Conservation (phyloP, 1,140 invertebrate species). For the Nomia melanderi region DNA sequence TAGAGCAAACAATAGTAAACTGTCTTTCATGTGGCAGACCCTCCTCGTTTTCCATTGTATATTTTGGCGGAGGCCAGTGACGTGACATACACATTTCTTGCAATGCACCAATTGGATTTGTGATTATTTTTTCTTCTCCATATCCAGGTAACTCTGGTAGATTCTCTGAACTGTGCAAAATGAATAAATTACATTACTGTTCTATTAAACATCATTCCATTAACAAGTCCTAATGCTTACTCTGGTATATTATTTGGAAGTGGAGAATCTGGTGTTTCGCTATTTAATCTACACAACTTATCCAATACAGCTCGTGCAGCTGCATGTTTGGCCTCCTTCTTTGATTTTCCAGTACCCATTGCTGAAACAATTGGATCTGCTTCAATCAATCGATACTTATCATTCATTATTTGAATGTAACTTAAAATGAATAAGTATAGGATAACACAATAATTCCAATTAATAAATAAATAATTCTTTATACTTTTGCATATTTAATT, state of each 20-base stretch:
- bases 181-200: neutral
- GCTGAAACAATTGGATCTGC: slow-evolving; percentile 83
- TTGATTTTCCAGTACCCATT: slow-evolving; percentile 94
- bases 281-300: slow-evolving; percentile 81
- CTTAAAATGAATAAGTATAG: neutral
- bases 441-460: neutral
- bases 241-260: slow-evolving; percentile 76
- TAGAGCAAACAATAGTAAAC: slow-evolving; percentile 95
- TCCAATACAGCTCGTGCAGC: slow-evolving; percentile 95
- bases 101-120: slow-evolving; percentile 97
- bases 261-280: slow-evolving; percentile 74
- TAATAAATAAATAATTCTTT: neutral
- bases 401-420: neutral
- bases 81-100: slow-evolving; percentile 98
- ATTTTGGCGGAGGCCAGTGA: slow-evolving; percentile 95
- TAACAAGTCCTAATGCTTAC: slow-evolving; percentile 67
- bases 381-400: slow-evolving; percentile 73
- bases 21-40: slow-evolving; percentile 95
- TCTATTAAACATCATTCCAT: neutral
- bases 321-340: slow-evolving; percentile 98
- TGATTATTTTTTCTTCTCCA: slow-evolving; percentile 86
- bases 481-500: neutral
- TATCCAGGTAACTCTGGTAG: slow-evolving; percentile 74
- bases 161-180: slow-evolving; percentile 70
- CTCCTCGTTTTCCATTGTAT: slow-evolving; percentile 94